Evolutionary conservation across 2,113 vertebrate species (phyloP).

Genomic region (Isichthys henryi): DNA sequence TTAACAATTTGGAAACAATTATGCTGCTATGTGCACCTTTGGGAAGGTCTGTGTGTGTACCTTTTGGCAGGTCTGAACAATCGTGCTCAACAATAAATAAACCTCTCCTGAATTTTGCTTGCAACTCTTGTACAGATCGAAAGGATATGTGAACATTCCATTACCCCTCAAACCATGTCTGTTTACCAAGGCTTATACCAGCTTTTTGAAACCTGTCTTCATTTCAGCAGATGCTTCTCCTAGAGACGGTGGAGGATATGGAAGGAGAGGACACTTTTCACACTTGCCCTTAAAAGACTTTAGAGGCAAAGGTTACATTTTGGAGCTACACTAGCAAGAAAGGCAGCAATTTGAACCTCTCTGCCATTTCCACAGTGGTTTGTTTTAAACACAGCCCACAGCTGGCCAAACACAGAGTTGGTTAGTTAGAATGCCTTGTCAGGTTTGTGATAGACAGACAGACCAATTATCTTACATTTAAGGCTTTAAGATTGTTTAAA

Average conservation of each 20-base stretch:
- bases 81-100: not conserved
- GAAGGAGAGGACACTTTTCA: slow-evolving; percentile 20
- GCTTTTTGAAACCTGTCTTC: not conserved
- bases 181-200: not conserved
- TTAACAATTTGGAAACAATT: slow-evolving; percentile 23
- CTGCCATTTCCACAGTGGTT: slow-evolving; percentile 12
- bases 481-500: not conserved
- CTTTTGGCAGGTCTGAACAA: not conserved
- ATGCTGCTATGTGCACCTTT: not conserved
- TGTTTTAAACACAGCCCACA: slow-evolving; percentile 27
- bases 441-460: slow-evolving; percentile 31
- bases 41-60: not conserved
- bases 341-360: slow-evolving; percentile 8
- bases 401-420: slow-evolving; percentile 58
- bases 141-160: not conserved
- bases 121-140: not conserved
- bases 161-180: not conserved
- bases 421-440: slow-evolving; percentile 28
- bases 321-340: slow-evolving; percentile 19
- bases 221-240: not conserved
- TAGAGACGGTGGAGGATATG: not conserved
- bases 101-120: not conserved
- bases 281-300: slow-evolving; percentile 12
- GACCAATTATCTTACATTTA: not conserved
- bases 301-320: slow-evolving; percentile 12